A percentile compares a stretch with the other conserved stretches of the same genome.
These are phyloP conservation scores for Tokudaia muenninki DNA, from an alignment of 2,797 vertebrate species.

Conservation along the genomic window DNA sequence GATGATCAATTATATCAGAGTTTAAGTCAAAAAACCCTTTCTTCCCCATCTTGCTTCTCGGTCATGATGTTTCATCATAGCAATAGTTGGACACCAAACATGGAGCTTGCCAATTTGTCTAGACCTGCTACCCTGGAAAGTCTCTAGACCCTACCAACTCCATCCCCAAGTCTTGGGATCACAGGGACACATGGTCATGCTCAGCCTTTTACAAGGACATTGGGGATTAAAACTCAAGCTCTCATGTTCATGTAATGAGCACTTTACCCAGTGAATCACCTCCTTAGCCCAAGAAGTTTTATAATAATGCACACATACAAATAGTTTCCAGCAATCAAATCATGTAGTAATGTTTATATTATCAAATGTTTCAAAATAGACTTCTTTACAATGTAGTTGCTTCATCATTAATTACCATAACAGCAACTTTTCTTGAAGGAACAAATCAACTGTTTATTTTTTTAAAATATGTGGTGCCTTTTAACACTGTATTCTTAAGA, in stretches of 20 bases:
- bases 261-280: not conserved
- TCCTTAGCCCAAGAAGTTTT: not conserved
- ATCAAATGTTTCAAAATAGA: constrained; percentile 49
- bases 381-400: not conserved
- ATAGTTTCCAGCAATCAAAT: constrained; percentile 40
- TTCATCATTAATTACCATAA: constrained; percentile 25
- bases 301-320: not conserved
- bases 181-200: not conserved
- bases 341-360: constrained; percentile 2
- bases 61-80: not conserved
- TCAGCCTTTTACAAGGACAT: not conserved
- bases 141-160: not conserved
- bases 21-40: not conserved
- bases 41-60: not conserved
- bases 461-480: not conserved
- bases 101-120: not conserved
- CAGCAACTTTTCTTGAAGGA: not conserved
- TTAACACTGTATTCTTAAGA: not conserved
- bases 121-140: not conserved
- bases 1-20: not conserved
- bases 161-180: not conserved
- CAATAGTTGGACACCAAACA: not conserved
- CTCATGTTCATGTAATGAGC: not conserved
- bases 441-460: not conserved
- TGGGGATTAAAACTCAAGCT: not conserved